A percentile compares a stretch with the other conserved stretches of the same genome.
Conservation (phyloP, 2,888 invertebrate genomes). For the Pemphredon lugubris region DNA sequence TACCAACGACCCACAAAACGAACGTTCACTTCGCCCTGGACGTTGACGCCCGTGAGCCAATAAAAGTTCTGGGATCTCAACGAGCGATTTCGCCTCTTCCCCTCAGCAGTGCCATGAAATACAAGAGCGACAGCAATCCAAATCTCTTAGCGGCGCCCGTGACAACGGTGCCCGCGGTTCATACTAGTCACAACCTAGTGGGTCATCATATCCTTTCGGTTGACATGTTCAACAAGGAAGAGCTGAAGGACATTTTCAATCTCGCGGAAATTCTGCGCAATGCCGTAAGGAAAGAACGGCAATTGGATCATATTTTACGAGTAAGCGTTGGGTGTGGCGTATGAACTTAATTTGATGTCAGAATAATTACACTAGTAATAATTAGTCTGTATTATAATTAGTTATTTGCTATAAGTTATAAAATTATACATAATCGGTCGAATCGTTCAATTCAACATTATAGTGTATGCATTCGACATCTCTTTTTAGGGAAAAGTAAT, state of each 20-base stretch:
- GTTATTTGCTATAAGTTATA: too few relatives aligned
- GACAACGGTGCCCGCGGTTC: conserved; percentile 56
- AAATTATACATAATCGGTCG: too few relatives aligned
- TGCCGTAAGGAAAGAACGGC: conserved; percentile 91
- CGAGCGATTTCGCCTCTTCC: conserved; percentile 73
- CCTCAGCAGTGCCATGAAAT: conserved; percentile 64
- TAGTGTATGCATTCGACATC: background rate
- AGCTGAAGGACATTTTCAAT: conserved; percentile 96
- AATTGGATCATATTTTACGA: conserved; percentile 91
- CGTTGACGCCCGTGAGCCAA: conserved; percentile 62
- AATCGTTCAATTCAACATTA: too few relatives aligned
- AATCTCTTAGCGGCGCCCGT: conserved; percentile 68
- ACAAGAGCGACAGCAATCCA: conserved; percentile 77
- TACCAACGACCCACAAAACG: conserved; percentile 60
- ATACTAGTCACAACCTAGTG: conserved; percentile 82
- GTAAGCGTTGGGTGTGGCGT: too few relatives aligned
- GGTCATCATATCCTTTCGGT: conserved; percentile 93
- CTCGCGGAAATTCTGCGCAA: conserved; percentile 93
- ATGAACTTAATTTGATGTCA: too few relatives aligned
- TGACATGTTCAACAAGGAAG: conserved; percentile 93
- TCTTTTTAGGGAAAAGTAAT: conserved; percentile 91
- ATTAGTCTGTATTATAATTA: too few relatives aligned
- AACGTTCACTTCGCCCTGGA: conserved; percentile 72
- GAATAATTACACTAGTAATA: too few relatives aligned
- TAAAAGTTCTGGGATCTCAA: conserved; percentile 70